These are phyloP conservation scores for Dorcus hopei DNA, from an alignment of 2,888 invertebrate species.

Conservation along the genomic window DNA sequence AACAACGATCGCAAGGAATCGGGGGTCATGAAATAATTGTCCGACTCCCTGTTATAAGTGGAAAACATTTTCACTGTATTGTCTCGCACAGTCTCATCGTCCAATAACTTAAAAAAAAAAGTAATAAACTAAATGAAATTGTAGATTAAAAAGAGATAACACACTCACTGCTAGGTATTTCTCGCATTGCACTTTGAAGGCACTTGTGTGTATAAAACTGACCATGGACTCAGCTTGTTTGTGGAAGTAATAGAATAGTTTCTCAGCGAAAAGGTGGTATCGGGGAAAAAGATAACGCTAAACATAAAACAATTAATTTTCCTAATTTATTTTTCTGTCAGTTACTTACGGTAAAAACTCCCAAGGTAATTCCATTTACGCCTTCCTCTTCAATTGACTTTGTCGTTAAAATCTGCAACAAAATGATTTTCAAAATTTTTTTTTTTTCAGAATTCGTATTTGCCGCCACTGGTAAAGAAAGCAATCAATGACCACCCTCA, in stretches of 20 bases:
- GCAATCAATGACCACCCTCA: background rate
- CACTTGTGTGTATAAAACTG: slow-evolving; percentile 58
- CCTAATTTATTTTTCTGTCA: slow-evolving; percentile 13
- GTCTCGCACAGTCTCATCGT: slow-evolving; percentile 60
- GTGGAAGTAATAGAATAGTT: slow-evolving; percentile 65
- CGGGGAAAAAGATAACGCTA: slow-evolving; percentile 77
- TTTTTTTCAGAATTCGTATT: background rate
- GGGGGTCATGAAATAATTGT: slow-evolving; percentile 59
- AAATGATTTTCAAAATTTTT: slow-evolving; percentile 14
- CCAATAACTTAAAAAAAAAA: slow-evolving; percentile 46
- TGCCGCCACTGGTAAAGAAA: background rate
- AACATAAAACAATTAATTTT: slow-evolving; percentile 28
- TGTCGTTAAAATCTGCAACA: slow-evolving; percentile 64
- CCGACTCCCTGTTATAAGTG: slow-evolving; percentile 49
- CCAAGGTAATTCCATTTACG: slow-evolving; percentile 66
- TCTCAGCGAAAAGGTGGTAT: slow-evolving; percentile 68
- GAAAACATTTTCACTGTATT: slow-evolving; percentile 64
- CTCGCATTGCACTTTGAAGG: slow-evolving; percentile 75
- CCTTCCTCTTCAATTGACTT: slow-evolving; percentile 68
- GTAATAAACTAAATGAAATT: background rate
- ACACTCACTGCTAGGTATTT: slow-evolving; percentile 52
- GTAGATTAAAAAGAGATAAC: background rate
- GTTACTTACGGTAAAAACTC: slow-evolving; percentile 59
- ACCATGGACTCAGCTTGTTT: slow-evolving; percentile 59
- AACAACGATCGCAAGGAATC: slow-evolving; percentile 65